phyloP scores from a whole-genome alignment of 2,797 vertebrate species.

The Hipposideros larvatus region DNA sequence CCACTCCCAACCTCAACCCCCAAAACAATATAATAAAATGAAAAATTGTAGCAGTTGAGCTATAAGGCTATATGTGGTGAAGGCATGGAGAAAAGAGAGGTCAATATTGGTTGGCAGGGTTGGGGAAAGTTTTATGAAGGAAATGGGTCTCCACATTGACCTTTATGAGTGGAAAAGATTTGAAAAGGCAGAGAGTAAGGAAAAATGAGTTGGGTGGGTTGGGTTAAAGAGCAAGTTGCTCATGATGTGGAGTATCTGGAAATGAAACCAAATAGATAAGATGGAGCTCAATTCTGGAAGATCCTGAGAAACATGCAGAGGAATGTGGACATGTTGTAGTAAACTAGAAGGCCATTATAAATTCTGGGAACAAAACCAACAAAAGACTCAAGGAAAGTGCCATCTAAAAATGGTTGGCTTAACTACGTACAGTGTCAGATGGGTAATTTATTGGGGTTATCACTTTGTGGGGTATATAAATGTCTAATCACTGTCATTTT shows the following conservation, averaged over 20 bases:
- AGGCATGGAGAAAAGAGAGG: not conserved
- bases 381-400: not conserved
- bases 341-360: not conserved
- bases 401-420: conserved; percentile 3
- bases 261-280: not conserved
- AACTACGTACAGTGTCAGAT: no score
- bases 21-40: not conserved
- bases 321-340: conserved; percentile 2
- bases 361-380: not conserved
- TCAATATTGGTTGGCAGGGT: not conserved
- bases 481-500: no score
- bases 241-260: not conserved
- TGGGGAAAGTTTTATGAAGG: conserved; percentile 5
- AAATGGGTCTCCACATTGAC: not conserved
- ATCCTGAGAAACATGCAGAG: not conserved
- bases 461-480: no score
- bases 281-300: not conserved
- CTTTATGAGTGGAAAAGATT: not conserved
- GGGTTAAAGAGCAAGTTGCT: not conserved
- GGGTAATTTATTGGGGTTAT: no score
- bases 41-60: not conserved
- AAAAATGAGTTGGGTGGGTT: not conserved
- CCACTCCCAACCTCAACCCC: not conserved
- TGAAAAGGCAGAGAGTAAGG: not conserved
- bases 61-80: not conserved